These are phyloP conservation scores for Gallinago media DNA, from an alignment of 2,113 vertebrate species.

Conservation along the genomic window DNA sequence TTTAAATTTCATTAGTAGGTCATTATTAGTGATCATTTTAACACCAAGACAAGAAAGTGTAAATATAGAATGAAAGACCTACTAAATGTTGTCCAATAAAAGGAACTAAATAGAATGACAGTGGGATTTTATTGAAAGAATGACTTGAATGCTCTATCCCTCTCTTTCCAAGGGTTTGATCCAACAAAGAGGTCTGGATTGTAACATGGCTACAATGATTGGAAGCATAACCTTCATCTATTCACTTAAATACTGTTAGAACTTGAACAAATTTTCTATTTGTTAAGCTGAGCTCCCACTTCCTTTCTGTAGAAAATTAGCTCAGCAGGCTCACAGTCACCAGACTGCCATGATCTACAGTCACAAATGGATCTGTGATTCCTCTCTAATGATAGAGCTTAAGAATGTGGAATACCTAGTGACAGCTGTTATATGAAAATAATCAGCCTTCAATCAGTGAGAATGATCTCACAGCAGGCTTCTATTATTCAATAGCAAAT, in stretches of 20 bases:
- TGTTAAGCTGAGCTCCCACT: background rate
- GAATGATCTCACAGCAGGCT: constrained; percentile 44
- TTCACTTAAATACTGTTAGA: background rate
- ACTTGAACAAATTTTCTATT: background rate
- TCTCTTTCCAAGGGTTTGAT: background rate
- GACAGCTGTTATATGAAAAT: constrained; percentile 57
- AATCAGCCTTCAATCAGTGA: constrained; percentile 55
- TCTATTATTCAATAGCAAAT: constrained; percentile 50
- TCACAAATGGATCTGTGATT: constrained; percentile 31
- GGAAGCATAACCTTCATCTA: background rate
- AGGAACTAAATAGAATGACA: background rate
- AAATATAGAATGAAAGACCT: background rate
- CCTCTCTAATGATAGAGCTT: background rate
- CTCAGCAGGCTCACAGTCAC: background rate
- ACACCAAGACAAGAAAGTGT: background rate
- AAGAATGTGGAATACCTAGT: constrained; percentile 5
- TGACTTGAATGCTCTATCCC: background rate
- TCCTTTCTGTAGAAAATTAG: background rate
- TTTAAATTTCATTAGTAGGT: background rate
- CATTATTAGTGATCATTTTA: background rate
- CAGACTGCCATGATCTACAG: background rate
- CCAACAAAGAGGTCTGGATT: background rate
- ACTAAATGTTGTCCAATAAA: background rate
- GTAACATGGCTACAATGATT: background rate
- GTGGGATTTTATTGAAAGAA: background rate